Evolutionary conservation across 2,888 invertebrate species (phyloP), one percentile per base, ranked within the genome.

Genomic region (Electrophaes corylata): DNA sequence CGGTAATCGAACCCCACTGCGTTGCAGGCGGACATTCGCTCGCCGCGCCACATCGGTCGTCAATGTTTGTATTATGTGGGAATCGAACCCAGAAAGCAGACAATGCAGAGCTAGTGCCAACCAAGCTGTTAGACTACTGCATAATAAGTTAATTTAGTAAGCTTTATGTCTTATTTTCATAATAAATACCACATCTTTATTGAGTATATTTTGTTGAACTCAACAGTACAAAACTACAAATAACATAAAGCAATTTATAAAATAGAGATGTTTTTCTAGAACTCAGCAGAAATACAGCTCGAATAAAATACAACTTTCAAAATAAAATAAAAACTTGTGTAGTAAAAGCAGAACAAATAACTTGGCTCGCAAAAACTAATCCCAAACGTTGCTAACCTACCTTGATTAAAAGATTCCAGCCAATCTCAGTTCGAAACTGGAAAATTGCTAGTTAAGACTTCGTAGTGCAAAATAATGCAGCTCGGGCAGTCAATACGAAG

Each of bases 401-500:
- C 52, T 49, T 63, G 56, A 65, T 64, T 65, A 64, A 67, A 67
- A 67, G 60, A 61, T 62, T 47, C 50, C 62, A 65, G 57, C 65
- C 67, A 65, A 64, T 66, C 65, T 63, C 49, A 62, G 60, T 64
- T 65, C 5, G 51, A 44, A 65, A 65, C 59, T 60, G 46, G 49
- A 62, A 60, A 56, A 59, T 51, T 57, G 62, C 55, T 59, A 50
- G 60, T 66, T 62, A 58, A 26, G 57, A 66, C 63, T 70, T 71
- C 65, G 72, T 64, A 73, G 69, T 67, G 79, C 79, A 79, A 84
- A 84, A 85, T 87, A 87, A 85, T 84, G 83, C 81, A 78, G 74
- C 72, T 65, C 71, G 67, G 70, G 69, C 73, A 79, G 77, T 82
- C 83, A 78, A 88, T 88, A 84, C 64, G 73, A 73, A 83, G 83